Conservation (phyloP, 2,797 vertebrate genomes). For the Sebastes oblongus region DNA sequence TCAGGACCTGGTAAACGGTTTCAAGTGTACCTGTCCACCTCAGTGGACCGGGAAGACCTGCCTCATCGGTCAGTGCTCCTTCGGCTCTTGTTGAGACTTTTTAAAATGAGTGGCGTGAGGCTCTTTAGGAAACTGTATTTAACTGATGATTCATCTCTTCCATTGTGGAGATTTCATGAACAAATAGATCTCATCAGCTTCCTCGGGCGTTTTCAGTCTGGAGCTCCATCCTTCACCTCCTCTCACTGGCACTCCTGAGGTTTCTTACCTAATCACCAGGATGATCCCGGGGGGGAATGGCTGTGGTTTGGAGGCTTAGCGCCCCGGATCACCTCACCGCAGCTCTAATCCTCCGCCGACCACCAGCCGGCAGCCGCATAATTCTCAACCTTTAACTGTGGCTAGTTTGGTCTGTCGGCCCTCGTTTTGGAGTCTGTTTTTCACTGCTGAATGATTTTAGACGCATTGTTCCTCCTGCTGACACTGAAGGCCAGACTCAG, state of each 20-base stretch:
- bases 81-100: not conserved
- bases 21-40: conserved; percentile 89
- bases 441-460: not conserved
- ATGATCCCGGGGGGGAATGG: not conserved
- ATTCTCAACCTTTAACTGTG: not conserved
- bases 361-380: not conserved
- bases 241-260: not conserved
- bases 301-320: conserved; percentile 5
- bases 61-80: conserved; percentile 87
- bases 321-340: not conserved
- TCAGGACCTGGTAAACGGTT: conserved; percentile 89
- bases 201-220: not conserved
- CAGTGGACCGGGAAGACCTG: conserved; percentile 95
- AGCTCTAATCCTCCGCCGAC: not conserved
- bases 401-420: not conserved
- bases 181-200: not conserved
- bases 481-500: not conserved
- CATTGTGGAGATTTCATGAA: not conserved
- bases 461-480: not conserved
- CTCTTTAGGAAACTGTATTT: not conserved
- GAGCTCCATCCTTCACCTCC: not conserved
- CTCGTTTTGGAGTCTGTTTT: not conserved
- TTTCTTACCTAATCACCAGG: not conserved
- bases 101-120: too few relatives aligned
- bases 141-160: not conserved